These are phyloP conservation scores for Neodontobutis hainanensis DNA, from an alignment of 2,113 vertebrate genomes.

Conservation along the genomic window DNA sequence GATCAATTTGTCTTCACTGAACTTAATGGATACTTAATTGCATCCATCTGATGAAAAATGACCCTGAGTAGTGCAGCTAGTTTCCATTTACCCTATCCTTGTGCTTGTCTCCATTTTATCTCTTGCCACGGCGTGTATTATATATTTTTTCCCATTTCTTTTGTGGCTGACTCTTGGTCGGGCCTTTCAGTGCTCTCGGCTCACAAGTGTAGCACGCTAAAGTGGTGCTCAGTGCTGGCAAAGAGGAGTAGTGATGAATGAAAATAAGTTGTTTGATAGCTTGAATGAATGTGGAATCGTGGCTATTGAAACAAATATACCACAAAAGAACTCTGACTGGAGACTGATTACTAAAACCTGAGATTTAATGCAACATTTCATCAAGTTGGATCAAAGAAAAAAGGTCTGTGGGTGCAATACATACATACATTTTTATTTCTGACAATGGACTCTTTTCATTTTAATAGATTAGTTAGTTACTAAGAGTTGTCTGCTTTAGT, in stretches of 20 bases:
- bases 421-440: too few relatives aligned
- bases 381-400: background rate
- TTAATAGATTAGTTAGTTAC: background rate
- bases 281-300: background rate
- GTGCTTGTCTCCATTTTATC: conserved; percentile 42
- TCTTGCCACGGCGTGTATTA: background rate
- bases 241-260: conserved; percentile 33
- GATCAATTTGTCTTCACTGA: conserved; percentile 85
- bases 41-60: conserved; percentile 78
- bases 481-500: background rate
- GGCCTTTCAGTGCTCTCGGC: conserved; percentile 50
- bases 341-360: background rate
- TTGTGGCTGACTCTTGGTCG: conserved; percentile 41
- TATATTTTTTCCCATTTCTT: conserved; percentile 40
- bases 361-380: background rate
- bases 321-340: background rate
- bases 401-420: background rate
- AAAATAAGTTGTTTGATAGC: conserved; percentile 39
- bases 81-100: conserved; percentile 36
- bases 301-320: conserved; percentile 14
- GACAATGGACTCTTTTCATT: too few relatives aligned
- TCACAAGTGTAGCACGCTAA: conserved; percentile 46
- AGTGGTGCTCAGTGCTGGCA: conserved; percentile 50
- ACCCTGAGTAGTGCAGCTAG: conserved; percentile 36
- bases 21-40: conserved; percentile 87